Evolutionary conservation across 2,888 invertebrate genomes (phyloP).

Genomic region (Meteorus cinctellus): DNA sequence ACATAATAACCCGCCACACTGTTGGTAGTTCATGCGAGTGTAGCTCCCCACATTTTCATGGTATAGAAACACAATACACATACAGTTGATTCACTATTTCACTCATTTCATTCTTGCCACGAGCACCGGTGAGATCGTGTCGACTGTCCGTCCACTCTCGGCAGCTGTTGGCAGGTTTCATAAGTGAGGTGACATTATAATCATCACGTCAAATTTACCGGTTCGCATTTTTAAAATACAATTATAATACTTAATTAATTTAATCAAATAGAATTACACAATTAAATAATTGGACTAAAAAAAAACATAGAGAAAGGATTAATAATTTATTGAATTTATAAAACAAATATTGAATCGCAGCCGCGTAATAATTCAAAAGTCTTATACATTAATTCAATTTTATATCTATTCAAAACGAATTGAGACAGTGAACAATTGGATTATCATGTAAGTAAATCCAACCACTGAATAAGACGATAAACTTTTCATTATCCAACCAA

Average conservation of each 20-base stretch:
- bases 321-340: no score
- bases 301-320: neutral
- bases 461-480: neutral
- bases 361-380: neutral
- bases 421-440: neutral
- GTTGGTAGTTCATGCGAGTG: neutral
- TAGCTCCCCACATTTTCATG: no score
- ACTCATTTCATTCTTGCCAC: neutral
- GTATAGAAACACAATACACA: no score
- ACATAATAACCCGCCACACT: conserved; percentile 4
- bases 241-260: neutral
- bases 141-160: neutral
- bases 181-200: neutral
- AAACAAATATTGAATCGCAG: no score
- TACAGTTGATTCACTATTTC: no score
- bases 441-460: neutral
- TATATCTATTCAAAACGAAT: no score
- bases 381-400: no score
- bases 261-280: neutral
- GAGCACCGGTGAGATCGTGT: conserved; percentile 1
- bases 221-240: neutral
- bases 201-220: conserved; percentile 1
- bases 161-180: conserved; percentile 3
- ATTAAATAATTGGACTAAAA: neutral
- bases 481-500: no score